phyloP scores from a whole-genome alignment of 1,140 invertebrate genomes.

The Chymomyza costata region DNA sequence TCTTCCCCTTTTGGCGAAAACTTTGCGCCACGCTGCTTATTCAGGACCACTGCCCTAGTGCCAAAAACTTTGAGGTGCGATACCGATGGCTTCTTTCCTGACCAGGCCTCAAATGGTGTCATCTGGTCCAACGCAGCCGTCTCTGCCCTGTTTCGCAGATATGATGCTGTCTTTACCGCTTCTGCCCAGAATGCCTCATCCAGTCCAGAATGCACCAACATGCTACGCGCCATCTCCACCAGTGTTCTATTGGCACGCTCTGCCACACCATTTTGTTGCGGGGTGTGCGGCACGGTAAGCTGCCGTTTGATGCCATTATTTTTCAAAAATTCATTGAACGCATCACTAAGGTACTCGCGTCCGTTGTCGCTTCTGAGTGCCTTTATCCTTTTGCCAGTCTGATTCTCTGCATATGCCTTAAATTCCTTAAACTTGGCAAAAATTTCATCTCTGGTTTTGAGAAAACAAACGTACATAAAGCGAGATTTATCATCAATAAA shows the following conservation, averaged over 20 bases:
- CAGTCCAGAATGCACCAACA: constrained; percentile 69
- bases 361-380: too few relatives aligned
- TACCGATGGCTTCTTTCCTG: constrained; percentile 56
- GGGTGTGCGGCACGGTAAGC: constrained; percentile 49
- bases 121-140: constrained; percentile 12
- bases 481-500: constrained; percentile 64
- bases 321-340: constrained; percentile 41
- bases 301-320: constrained; percentile 33
- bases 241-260: constrained; percentile 57
- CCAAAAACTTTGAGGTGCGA: constrained; percentile 67
- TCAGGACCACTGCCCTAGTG: constrained; percentile 46
- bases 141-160: constrained; percentile 37
- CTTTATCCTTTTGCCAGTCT: constrained; percentile 47
- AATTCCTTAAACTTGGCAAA: constrained; percentile 43
- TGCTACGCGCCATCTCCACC: constrained; percentile 49
- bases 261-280: constrained; percentile 64
- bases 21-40: constrained; percentile 67
- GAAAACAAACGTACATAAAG: constrained; percentile 45
- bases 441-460: constrained; percentile 56
- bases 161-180: constrained; percentile 32
- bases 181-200: constrained; percentile 42
- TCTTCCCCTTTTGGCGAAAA: constrained; percentile 56
- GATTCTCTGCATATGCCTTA: constrained; percentile 53
- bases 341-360: constrained; percentile 43
- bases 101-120: constrained; percentile 73